Conservation (phyloP, 2,113 vertebrate species). For the Chloebia gouldiae region DNA sequence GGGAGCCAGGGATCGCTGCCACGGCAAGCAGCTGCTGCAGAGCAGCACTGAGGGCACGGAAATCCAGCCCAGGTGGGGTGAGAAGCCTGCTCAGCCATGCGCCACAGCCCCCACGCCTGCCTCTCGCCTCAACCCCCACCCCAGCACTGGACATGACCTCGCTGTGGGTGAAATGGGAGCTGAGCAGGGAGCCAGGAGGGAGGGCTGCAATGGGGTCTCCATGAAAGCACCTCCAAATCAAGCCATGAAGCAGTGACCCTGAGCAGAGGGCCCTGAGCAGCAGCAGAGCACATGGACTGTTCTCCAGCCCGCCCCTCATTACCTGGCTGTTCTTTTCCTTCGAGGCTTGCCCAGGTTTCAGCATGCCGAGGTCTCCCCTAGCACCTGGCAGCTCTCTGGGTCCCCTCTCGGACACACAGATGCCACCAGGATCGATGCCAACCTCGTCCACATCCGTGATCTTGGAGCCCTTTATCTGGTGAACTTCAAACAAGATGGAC, state of each 20-base stretch:
- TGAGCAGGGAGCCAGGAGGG: neutral
- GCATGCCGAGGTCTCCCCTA: slow-evolving; percentile 73
- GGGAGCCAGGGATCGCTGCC: neutral
- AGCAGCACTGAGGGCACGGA: neutral
- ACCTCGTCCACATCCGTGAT: slow-evolving; percentile 29
- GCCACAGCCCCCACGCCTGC: rapidly evolving
- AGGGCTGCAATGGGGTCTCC: neutral
- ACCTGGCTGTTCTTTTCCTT: slow-evolving; percentile 69
- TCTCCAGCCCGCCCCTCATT: neutral
- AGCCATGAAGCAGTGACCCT: neutral
- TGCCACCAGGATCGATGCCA: slow-evolving; percentile 24
- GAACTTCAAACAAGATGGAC: slow-evolving; percentile 50
- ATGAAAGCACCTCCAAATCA: neutral
- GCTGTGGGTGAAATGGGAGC: rapidly evolving
- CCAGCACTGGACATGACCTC: neutral
- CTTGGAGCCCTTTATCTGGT: slow-evolving; percentile 68
- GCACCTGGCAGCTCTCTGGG: slow-evolving; percentile 76
- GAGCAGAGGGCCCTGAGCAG: neutral
- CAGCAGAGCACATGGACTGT: rapidly evolving
- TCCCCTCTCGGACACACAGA: slow-evolving; percentile 70
- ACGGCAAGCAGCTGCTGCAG: rapidly evolving
- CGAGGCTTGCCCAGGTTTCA: slow-evolving; percentile 70
- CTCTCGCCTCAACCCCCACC: neutral
- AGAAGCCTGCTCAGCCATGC: neutral
- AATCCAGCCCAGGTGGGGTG: neutral